Evolutionary conservation across 2,113 vertebrate species (phyloP).

Genomic region (Ifrita kowaldi): DNA sequence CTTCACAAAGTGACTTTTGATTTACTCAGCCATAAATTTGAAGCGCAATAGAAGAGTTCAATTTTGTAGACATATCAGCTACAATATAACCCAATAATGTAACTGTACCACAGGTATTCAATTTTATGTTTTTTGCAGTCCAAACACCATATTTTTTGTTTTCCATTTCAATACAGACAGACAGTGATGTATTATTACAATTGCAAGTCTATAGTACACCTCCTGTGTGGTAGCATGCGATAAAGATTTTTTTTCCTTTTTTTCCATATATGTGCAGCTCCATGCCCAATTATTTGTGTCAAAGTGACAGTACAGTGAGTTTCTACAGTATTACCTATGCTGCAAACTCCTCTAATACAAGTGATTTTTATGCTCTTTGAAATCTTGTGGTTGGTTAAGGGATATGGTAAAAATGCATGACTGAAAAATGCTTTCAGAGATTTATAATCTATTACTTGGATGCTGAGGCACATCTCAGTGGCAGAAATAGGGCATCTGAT

Average conservation of each 20-base stretch:
- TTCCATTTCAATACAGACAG: slow-evolving; percentile 12
- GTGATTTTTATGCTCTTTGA: slow-evolving; percentile 43
- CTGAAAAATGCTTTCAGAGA: slow-evolving; percentile 35
- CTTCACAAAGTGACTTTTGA: not conserved
- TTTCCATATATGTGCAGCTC: not conserved
- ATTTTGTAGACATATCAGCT: not conserved
- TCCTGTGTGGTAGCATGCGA: not conserved
- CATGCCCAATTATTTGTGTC: not conserved
- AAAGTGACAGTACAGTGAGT: not conserved
- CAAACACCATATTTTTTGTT: not conserved
- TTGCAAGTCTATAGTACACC: not conserved
- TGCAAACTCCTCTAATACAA: slow-evolving; percentile 5
- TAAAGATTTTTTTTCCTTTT: not conserved
- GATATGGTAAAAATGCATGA: slow-evolving; percentile 17
- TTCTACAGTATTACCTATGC: slow-evolving; percentile 11
- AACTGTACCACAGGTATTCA: not conserved
- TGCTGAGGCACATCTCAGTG: slow-evolving; percentile 7
- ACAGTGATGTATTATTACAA: slow-evolving; percentile 34
- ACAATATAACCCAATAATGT: not conserved
- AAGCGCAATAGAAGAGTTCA: not conserved
- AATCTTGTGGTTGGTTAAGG: not conserved
- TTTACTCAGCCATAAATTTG: not conserved
- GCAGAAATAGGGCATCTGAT: slow-evolving; percentile 55
- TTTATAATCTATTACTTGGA: slow-evolving; percentile 26
- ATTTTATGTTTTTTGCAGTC: not conserved